These are phyloP conservation scores for Spermophilus dauricus DNA, from an alignment of 2,113 vertebrate species.

Conservation along the genomic window DNA sequence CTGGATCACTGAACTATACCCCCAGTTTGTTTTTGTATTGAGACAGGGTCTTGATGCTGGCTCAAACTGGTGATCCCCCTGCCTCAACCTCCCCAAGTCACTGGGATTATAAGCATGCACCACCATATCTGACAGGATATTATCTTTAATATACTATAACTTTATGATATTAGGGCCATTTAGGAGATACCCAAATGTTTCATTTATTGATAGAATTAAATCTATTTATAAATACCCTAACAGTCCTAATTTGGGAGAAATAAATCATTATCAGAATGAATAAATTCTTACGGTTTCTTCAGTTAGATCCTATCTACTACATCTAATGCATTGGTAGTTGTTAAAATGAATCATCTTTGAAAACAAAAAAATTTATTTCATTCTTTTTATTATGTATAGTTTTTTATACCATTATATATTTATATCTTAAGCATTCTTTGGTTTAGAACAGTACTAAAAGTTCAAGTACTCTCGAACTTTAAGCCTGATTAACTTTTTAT, in stretches of 20 bases:
- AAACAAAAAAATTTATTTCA: constrained; percentile 32
- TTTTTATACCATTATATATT: neutral
- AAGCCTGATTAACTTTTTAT: neutral
- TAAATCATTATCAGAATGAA: neutral
- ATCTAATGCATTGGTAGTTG: neutral
- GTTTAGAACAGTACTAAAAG: neutral
- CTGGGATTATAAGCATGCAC: too few species aligned
- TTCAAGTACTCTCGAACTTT: neutral
- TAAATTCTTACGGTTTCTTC: constrained; percentile 51
- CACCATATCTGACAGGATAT: neutral
- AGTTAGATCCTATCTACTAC: neutral
- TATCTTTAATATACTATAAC: constrained; percentile 26
- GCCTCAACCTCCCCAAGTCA: too few species aligned
- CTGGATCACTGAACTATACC: too few species aligned
- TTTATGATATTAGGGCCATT: neutral
- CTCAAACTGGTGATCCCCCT: too few species aligned
- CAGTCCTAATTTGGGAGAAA: neutral
- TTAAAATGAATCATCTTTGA: constrained; percentile 49
- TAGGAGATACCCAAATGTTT: constrained; percentile 13
- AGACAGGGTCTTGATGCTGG: too few species aligned
- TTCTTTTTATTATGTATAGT: constrained; percentile 31
- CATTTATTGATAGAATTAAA: constrained; percentile 47
- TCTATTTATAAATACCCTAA: constrained; percentile 6
- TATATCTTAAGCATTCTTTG: neutral
- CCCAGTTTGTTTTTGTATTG: too few species aligned